phyloP scores from a whole-genome alignment of 2,113 vertebrate species.

The Chionodraco myersi region DNA sequence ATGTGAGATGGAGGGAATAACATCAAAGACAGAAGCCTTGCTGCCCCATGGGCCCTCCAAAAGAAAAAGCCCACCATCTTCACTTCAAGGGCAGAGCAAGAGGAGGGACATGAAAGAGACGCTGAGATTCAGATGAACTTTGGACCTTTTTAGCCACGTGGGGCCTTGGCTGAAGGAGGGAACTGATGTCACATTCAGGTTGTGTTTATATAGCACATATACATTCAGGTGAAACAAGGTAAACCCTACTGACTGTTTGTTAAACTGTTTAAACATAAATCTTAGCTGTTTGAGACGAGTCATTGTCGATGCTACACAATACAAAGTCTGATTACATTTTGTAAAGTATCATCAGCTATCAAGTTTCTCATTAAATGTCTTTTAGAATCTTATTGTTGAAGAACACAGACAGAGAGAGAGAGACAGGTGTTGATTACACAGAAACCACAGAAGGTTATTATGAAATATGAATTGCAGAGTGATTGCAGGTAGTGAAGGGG shows the following conservation, averaged over 20 bases:
- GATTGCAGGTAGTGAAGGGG: neutral
- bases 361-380: neutral
- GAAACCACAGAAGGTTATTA: slow-evolving; percentile 4
- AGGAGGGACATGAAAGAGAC: slow-evolving; percentile 26
- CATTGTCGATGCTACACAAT: neutral
- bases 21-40: slow-evolving; percentile 47
- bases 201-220: neutral
- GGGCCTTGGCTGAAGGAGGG: neutral
- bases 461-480: neutral
- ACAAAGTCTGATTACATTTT: neutral
- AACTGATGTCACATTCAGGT: neutral
- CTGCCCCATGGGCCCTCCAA: slow-evolving; percentile 22
- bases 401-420: neutral
- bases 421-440: neutral
- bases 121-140: slow-evolving; percentile 19
- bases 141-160: slow-evolving; percentile 15
- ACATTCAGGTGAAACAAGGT: neutral
- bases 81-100: slow-evolving; percentile 36
- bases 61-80: slow-evolving; percentile 26
- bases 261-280: neutral
- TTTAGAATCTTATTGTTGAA: neutral
- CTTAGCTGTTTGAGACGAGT: neutral
- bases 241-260: neutral
- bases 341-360: neutral
- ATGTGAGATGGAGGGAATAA: slow-evolving; percentile 36